These are phyloP conservation scores for Coracopsis vasa DNA, from an alignment of 2,113 vertebrate genomes.

Conservation along the genomic window DNA sequence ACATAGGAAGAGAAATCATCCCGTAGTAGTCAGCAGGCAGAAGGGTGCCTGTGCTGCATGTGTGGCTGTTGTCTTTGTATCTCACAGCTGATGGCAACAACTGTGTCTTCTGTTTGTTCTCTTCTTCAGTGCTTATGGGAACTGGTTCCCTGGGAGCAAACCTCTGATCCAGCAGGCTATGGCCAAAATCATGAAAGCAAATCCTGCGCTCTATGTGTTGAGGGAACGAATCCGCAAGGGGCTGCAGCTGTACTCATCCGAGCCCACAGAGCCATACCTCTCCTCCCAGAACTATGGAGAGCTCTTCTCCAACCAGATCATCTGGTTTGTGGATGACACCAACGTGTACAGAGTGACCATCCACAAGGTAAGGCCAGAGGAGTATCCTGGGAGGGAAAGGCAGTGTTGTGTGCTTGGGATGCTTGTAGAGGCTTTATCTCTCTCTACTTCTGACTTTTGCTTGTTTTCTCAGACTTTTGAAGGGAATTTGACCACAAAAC, in stretches of 20 bases:
- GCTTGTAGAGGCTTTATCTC: neutral
- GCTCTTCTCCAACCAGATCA: constrained; percentile 99
- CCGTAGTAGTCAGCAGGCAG: neutral
- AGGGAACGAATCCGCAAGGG: constrained; percentile 98
- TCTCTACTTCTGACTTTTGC: neutral
- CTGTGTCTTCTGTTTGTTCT: neutral
- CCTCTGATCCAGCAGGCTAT: constrained; percentile 99
- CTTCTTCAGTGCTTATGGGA: constrained; percentile 90
- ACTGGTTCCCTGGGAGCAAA: constrained; percentile 98
- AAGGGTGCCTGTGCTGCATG: neutral
- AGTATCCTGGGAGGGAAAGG: neutral
- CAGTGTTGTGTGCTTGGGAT: neutral
- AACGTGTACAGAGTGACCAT: constrained; percentile 99
- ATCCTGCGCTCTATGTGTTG: constrained; percentile 95
- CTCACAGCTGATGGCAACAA: neutral
- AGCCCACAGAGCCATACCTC: constrained; percentile 97
- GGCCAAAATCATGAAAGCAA: constrained; percentile 99
- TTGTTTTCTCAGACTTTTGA: constrained; percentile 89
- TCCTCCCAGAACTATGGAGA: constrained; percentile 99
- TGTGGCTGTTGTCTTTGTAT: neutral
- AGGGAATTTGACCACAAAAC: constrained; percentile 98
- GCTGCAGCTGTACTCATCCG: constrained; percentile 96
- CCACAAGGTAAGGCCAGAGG: constrained; percentile 86
- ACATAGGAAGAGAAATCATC: neutral
- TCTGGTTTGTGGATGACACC: constrained; percentile 99